These are phyloP conservation scores for Holothuria scabra DNA, from an alignment of 53 echinoderm and acorn worm genomes.

Conservation along the genomic window DNA sequence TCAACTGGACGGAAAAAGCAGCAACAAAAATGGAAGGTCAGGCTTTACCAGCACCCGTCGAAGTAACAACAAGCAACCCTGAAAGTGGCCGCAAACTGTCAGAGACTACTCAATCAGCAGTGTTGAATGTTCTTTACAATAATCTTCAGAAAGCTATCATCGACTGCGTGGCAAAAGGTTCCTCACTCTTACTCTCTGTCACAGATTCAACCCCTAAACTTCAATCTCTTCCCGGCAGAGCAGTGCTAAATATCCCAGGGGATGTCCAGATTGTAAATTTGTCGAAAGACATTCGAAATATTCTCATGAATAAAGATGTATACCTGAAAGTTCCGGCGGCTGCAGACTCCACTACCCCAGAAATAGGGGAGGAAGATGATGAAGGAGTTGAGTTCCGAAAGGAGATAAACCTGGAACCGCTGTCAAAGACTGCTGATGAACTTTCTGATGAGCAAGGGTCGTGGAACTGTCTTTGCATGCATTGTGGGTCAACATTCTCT, in stretches of 20 bases:
- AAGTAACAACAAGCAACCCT: conserved; percentile 19
- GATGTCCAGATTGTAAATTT: conserved; percentile 35
- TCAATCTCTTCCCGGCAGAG: conserved; percentile 27
- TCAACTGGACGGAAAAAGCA: background rate
- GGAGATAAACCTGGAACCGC: conserved; percentile 18
- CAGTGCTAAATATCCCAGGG: conserved; percentile 14
- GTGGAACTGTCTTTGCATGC: conserved; percentile 40
- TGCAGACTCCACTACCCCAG: background rate
- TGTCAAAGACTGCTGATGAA: background rate
- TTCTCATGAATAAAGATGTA: conserved; percentile 37
- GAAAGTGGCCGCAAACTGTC: conserved; percentile 29
- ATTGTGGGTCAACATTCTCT: conserved; percentile 22
- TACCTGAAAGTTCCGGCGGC: conserved; percentile 7
- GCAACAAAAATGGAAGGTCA: background rate
- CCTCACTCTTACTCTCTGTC: conserved; percentile 31
- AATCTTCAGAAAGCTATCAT: conserved; percentile 44
- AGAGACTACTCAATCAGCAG: conserved; percentile 26
- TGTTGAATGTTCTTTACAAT: conserved; percentile 42
- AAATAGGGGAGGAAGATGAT: background rate
- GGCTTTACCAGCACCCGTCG: background rate
- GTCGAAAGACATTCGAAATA: conserved; percentile 39
- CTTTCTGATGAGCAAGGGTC: background rate
- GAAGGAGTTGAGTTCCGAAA: conserved; percentile 43
- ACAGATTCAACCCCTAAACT: conserved; percentile 20
- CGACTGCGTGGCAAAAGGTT: conserved; percentile 23